Evolutionary conservation across 1,140 invertebrate species (phyloP).

Genomic region (Temnothorax nylanderi): DNA sequence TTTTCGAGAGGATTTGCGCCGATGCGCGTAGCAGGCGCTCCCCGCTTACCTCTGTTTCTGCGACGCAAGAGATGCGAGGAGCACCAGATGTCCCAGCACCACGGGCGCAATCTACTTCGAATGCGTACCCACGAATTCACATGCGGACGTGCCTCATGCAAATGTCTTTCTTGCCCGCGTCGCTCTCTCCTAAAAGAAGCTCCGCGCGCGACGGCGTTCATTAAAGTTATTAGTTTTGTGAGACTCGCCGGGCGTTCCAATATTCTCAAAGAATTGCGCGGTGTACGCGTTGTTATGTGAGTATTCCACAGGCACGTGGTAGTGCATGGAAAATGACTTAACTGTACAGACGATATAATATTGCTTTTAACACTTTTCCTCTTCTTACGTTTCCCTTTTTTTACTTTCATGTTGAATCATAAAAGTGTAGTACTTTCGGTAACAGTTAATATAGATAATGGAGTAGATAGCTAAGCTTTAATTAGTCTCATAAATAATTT

Average conservation of each 20-base stretch:
- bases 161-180: slow-evolving; percentile 69
- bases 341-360: not conserved
- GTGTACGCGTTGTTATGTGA: slow-evolving; percentile 61
- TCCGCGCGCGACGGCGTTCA: slow-evolving; percentile 57
- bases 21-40: slow-evolving; percentile 15
- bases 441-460: not conserved
- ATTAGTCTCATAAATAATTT: not conserved
- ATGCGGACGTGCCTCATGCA: slow-evolving; percentile 73
- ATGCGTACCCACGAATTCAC: slow-evolving; percentile 74
- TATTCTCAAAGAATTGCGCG: slow-evolving; percentile 65
- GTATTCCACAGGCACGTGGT: slow-evolving; percentile 55
- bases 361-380: not conserved
- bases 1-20: slow-evolving; percentile 17
- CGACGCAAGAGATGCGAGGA: slow-evolving; percentile 19
- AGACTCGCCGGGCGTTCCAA: slow-evolving; percentile 58
- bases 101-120: slow-evolving; percentile 70
- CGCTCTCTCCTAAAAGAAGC: slow-evolving; percentile 59
- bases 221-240: slow-evolving; percentile 75
- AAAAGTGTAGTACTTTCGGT: not conserved
- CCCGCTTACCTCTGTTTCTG: slow-evolving; percentile 13
- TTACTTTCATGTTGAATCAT: not conserved
- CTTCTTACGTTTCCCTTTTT: not conserved
- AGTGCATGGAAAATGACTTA: slow-evolving; percentile 52
- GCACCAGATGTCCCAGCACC: slow-evolving; percentile 67
- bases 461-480: not conserved